Evolutionary conservation across 2,888 invertebrate genomes (phyloP).

Genomic region (Torymus auratus): DNA sequence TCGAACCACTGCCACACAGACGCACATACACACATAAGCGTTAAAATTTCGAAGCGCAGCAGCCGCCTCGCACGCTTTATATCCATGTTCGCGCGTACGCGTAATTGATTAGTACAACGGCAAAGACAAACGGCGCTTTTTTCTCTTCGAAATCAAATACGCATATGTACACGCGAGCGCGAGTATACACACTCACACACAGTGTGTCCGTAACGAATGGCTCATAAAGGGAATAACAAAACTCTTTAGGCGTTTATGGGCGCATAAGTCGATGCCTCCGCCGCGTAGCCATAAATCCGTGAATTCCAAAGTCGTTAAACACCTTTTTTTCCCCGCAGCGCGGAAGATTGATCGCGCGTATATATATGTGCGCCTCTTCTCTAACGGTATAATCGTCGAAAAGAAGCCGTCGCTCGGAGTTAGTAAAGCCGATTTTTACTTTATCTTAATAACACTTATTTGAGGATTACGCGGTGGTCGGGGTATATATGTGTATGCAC

Average conservation of each 20-base stretch:
- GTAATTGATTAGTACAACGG: conserved; percentile 18
- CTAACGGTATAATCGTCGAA: conserved; percentile 6
- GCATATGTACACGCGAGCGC: not conserved
- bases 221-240: conserved; percentile 13
- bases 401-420: not conserved
- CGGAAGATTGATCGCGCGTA: conserved; percentile 17
- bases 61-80: not conserved
- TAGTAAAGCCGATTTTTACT: not conserved
- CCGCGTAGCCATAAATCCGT: conserved; percentile 7
- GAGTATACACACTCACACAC: not conserved
- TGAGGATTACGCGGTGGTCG: not conserved
- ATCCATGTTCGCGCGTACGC: no score
- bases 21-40: no score
- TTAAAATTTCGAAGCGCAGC: not conserved
- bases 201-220: not conserved
- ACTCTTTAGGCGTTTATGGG: conserved; percentile 16
- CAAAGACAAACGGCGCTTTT: conserved; percentile 31
- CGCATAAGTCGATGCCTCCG: conserved; percentile 16
- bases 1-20: not conserved
- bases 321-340: not conserved
- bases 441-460: not conserved
- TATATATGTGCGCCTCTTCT: not conserved
- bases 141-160: conserved; percentile 17
- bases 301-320: conserved; percentile 25
- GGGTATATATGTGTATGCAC: no score